Base-by-base conservation (phyloP, 2,888 invertebrate genomes). In the Harpalus rubripes region DNA sequence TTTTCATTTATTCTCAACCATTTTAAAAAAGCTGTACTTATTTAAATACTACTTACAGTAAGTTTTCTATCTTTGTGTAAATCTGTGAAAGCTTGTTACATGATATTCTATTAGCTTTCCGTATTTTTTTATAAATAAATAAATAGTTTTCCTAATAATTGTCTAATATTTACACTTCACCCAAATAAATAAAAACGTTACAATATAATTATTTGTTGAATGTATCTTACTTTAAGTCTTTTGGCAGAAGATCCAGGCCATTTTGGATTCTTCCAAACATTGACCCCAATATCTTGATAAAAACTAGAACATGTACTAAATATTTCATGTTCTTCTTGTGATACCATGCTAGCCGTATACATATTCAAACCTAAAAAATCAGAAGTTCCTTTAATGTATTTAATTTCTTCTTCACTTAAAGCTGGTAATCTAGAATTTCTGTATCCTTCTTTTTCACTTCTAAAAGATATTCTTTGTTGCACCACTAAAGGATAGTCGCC, bases 401-500 rank as follows among this genome's bases (percentile, higher is more conserved):
- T 56, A 6, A 90, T 88, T 90, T 94, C 93, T 76, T 92, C 91
- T 1, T 90, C 88, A 7, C 92, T 92, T 87, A 94, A 94, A 86
- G 90, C 91, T 0, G 94, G 94, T 0, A 94, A 94, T n/a, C 91
- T 89, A 5, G 84, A 84, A 26, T 8, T 16, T 0, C 90, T 91
- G 88, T 92, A 93, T 85, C 93, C 93, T 89, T 94, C 93, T 80
- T 89, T 88, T 2, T 89, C 89, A 87, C 94, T 93, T 87, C 93
- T 93, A 76, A 91, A 91, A 85, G 92, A 93, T 0, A 94, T 92
- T 7, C 92, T 88, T 82, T 92, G 90, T 84, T 93, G 93, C 86
- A 94, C 90, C 81, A 93, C 91, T 0, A 91, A 89, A 0, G 94
- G 94, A 87, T 94, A 94, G 89, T 94, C 93, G 6, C 94, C 94